These are phyloP conservation scores for Drosophila cognata DNA, from an alignment of 2,888 invertebrate species.

Conservation along the genomic window DNA sequence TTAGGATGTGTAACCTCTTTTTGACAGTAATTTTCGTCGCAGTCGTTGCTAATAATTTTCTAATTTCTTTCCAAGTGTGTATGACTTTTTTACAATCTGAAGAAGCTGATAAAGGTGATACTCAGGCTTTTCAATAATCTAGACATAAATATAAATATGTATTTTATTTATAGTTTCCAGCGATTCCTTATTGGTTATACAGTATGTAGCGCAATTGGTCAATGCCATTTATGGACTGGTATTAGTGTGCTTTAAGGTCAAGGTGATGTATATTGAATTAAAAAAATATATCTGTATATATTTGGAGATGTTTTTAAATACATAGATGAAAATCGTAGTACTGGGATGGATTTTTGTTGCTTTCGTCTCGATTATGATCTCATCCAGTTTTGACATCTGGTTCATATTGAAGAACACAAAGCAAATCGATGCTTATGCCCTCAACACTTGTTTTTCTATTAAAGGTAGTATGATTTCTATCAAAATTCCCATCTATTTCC, in stretches of 20 bases:
- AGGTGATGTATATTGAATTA: slow-evolving; percentile 19
- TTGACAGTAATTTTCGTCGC: neutral
- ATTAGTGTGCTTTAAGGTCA: slow-evolving; percentile 29
- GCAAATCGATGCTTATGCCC: slow-evolving; percentile 22
- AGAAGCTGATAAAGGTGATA: neutral
- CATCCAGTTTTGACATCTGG: slow-evolving; percentile 15
- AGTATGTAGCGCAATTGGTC: slow-evolving; percentile 2
- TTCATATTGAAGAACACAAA: neutral
- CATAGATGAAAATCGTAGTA: slow-evolving; percentile 14
- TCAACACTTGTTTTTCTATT: slow-evolving; percentile 20
- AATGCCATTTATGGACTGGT: slow-evolving; percentile 30
- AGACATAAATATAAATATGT: neutral
- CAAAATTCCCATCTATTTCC: too few relatives aligned
- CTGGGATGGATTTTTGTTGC: slow-evolving; percentile 16
- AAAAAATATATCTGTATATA: neutral
- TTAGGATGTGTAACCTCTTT: slow-evolving; percentile 10
- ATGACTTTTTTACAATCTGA: neutral
- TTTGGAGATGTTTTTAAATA: neutral
- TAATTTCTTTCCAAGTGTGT: neutral
- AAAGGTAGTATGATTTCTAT: slow-evolving; percentile 18
- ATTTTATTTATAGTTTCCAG: neutral
- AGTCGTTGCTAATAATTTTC: slow-evolving; percentile 2
- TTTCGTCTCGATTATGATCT: neutral
- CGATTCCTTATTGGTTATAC: neutral
- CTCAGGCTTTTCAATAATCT: neutral